Conservation (phyloP, 2,888 invertebrate genomes). For the Seladonia tumulorum region DNA sequence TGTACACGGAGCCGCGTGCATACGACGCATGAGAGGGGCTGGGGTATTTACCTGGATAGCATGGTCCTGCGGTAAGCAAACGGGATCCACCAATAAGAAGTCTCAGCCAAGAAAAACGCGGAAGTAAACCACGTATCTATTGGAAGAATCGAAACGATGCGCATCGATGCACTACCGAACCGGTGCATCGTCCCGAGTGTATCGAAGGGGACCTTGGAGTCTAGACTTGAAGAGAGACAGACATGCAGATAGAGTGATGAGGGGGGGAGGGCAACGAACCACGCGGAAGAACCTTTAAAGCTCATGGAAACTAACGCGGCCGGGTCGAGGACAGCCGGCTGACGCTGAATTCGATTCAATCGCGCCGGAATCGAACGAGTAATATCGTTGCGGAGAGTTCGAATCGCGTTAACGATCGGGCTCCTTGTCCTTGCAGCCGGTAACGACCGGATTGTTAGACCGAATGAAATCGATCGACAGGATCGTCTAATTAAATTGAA, state of each 20-base stretch:
- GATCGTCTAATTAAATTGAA: slow-evolving; percentile 74
- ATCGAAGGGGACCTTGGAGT: background rate
- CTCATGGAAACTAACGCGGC: slow-evolving; percentile 33
- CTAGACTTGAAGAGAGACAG: background rate
- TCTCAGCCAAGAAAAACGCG: background rate
- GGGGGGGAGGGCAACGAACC: slow-evolving; percentile 21
- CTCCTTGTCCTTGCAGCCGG: slow-evolving; percentile 62
- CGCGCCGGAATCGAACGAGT: slow-evolving; percentile 66
- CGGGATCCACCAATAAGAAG: background rate
- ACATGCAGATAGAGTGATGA: background rate
- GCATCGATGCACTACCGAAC: background rate
- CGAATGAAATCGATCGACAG: slow-evolving; percentile 68
- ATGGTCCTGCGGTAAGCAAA: background rate
- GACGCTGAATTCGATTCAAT: slow-evolving; percentile 68
- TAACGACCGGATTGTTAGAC: slow-evolving; percentile 68
- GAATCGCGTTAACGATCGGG: slow-evolving; percentile 73
- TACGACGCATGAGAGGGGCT: background rate
- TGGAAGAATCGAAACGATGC: slow-evolving; percentile 38
- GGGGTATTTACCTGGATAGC: background rate
- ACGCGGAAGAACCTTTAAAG: slow-evolving; percentile 52
- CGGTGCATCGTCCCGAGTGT: slow-evolving; percentile 2
- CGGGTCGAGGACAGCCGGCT: slow-evolving; percentile 37
- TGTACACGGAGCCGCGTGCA: background rate
- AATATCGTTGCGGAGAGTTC: slow-evolving; percentile 68
- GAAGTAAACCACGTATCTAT: slow-evolving; percentile 20